Evolutionary conservation across 2,797 vertebrate species (phyloP).

Genomic region (Leptoclinus maculatus): DNA sequence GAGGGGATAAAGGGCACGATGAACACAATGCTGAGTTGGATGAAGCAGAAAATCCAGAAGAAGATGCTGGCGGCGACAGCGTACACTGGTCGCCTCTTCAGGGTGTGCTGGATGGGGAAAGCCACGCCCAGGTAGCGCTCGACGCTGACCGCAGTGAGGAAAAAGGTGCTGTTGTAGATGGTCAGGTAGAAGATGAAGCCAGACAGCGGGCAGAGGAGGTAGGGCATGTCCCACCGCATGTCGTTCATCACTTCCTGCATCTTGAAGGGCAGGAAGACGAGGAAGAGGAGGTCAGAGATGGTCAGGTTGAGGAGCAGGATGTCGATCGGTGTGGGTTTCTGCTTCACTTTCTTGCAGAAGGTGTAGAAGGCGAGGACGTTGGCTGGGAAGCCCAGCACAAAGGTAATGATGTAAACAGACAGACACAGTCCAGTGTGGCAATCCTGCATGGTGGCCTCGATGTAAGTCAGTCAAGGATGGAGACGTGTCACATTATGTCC

Average conservation of each 20-base stretch:
- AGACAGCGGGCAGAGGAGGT: slow-evolving; percentile 84
- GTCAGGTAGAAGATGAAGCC: slow-evolving; percentile 88
- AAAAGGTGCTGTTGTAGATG: slow-evolving; percentile 88
- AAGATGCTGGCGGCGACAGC: slow-evolving; percentile 83
- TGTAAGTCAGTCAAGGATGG: slow-evolving; percentile 13
- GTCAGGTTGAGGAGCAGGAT: slow-evolving; percentile 89
- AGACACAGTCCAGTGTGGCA: slow-evolving; percentile 79
- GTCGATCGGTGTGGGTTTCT: slow-evolving; percentile 84
- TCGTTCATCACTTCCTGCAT: slow-evolving; percentile 83
- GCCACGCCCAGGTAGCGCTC: slow-evolving; percentile 88
- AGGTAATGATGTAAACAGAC: slow-evolving; percentile 84
- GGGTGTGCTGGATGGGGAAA: slow-evolving; percentile 85
- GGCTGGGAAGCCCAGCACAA: slow-evolving; percentile 78
- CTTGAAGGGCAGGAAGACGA: slow-evolving; percentile 88
- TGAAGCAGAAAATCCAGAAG: slow-evolving; percentile 81
- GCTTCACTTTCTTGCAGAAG: slow-evolving; percentile 82
- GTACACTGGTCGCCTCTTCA: slow-evolving; percentile 81
- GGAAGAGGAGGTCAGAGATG: slow-evolving; percentile 88
- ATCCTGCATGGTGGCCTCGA: slow-evolving; percentile 66
- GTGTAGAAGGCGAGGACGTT: slow-evolving; percentile 83
- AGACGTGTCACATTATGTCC: slow-evolving; percentile 62
- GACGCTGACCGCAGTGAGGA: slow-evolving; percentile 86
- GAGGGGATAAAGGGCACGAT: slow-evolving; percentile 77
- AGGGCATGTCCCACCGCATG: slow-evolving; percentile 82
- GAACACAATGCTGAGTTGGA: slow-evolving; percentile 85